A percentile compares a stretch with the other conserved stretches of the same genome.
These are phyloP conservation scores for Clarias macrocephalus DNA, from an alignment of 2,113 vertebrate genomes.

Conservation along the genomic window DNA sequence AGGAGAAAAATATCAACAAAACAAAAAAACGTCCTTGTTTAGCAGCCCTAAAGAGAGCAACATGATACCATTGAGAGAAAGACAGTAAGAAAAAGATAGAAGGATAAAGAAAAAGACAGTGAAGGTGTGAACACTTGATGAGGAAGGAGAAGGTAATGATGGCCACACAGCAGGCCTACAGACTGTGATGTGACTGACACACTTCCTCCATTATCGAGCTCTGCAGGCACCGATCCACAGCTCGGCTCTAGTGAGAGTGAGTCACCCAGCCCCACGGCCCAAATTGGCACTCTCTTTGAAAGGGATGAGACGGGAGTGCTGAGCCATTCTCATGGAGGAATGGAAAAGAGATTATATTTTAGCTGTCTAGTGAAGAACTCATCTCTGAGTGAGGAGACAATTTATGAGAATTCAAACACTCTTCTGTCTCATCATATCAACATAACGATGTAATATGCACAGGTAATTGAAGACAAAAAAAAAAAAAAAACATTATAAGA, in stretches of 20 bases:
- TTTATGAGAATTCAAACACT: slow-evolving; percentile 45
- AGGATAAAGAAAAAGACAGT: background rate
- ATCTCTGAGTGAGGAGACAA: slow-evolving; percentile 34
- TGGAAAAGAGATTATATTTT: slow-evolving; percentile 54
- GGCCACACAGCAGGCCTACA: slow-evolving; percentile 42
- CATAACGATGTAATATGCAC: slow-evolving; percentile 24
- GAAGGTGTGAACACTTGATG: slow-evolving; percentile 37
- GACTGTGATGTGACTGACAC: slow-evolving; percentile 52
- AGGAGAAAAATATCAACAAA: background rate
- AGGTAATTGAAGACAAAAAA: slow-evolving; percentile 14
- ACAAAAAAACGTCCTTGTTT: background rate
- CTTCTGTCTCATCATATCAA: slow-evolving; percentile 32
- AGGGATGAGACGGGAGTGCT: slow-evolving; percentile 49
- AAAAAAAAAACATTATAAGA: slow-evolving; percentile 4
- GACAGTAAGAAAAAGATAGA: background rate
- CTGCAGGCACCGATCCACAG: slow-evolving; percentile 47
- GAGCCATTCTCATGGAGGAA: slow-evolving; percentile 50
- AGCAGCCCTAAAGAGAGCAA: slow-evolving; percentile 16
- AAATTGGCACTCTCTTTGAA: slow-evolving; percentile 54
- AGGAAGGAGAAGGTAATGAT: slow-evolving; percentile 39
- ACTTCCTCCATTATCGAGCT: slow-evolving; percentile 53
- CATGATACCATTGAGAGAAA: background rate
- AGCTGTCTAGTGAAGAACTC: slow-evolving; percentile 44
- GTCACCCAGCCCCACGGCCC: slow-evolving; percentile 42
- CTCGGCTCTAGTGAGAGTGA: slow-evolving; percentile 37